A percentile compares a stretch with the other conserved stretches of the same genome.
phyloP scores from a whole-genome alignment of 1,140 invertebrate species.

The Diorhabda carinulata region DNA sequence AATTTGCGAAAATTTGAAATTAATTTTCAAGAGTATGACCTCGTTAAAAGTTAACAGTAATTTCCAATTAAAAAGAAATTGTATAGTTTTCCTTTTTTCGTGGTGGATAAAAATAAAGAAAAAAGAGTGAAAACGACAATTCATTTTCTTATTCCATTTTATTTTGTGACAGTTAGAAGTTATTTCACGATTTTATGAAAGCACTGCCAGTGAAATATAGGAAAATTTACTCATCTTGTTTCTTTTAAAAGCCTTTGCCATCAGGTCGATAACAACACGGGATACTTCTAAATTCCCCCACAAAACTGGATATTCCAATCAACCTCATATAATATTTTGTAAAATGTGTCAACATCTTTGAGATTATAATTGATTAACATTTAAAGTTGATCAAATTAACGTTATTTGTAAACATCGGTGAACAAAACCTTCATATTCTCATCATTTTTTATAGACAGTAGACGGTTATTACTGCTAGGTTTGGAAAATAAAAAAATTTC shows the following conservation, averaged over 20 bases:
- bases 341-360: too few species aligned
- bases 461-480: too few species aligned
- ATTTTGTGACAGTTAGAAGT: slow-evolving; percentile 7
- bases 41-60: neutral
- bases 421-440: too few species aligned
- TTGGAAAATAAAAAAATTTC: too few species aligned
- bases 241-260: slow-evolving; percentile 8
- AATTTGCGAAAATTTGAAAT: too few species aligned
- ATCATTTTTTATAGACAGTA: too few species aligned
- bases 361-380: too few species aligned
- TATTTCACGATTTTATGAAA: slow-evolving; percentile 8
- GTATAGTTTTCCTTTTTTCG: neutral
- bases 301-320: too few species aligned
- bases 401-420: too few species aligned
- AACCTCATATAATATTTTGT: too few species aligned
- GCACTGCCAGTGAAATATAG: slow-evolving; percentile 7
- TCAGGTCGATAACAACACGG: slow-evolving; percentile 6
- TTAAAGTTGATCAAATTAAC: too few species aligned
- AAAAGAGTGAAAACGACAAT: slow-evolving; percentile 15
- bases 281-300: neutral
- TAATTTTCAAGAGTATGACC: too few species aligned
- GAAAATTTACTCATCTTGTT: slow-evolving; percentile 12
- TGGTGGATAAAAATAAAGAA: neutral
- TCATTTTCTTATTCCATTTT: slow-evolving; percentile 13
- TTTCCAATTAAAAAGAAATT: neutral